Conservation (phyloP, 1,140 invertebrate genomes). For the Campoletis sonorensis region DNA sequence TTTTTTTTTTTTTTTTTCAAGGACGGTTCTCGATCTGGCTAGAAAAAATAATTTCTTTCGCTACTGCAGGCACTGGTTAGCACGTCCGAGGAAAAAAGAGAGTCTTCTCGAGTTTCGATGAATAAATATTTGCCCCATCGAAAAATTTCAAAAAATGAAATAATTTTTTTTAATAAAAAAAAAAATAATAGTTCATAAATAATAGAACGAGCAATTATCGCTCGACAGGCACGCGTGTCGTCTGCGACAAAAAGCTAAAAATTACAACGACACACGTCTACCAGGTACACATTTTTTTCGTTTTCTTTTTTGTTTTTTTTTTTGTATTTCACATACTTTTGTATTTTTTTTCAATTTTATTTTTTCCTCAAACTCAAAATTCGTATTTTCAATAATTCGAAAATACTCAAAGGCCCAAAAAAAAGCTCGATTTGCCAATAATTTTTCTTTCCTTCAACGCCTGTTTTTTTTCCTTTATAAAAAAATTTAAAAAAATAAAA, state of each 20-base stretch:
- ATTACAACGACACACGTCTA: slow-evolving; percentile 34
- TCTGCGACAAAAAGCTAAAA: slow-evolving; percentile 29
- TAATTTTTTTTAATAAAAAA: background rate
- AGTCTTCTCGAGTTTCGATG: slow-evolving; percentile 15
- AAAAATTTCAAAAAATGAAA: background rate
- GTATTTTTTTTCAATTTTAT: slow-evolving; percentile 2
- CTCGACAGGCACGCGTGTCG: slow-evolving; percentile 20
- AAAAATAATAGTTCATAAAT: background rate
- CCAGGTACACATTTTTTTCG: slow-evolving; percentile 40
- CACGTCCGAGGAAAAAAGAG: background rate
- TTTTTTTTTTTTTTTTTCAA: background rate
- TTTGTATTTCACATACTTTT: background rate
- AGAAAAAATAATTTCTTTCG: slow-evolving; percentile 24
- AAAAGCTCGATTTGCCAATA: no score
- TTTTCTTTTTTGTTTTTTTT: slow-evolving; percentile 10
- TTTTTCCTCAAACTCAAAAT: background rate
- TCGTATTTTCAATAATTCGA: no score
- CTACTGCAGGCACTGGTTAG: slow-evolving; percentile 25
- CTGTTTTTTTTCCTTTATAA: no score
- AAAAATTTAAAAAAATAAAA: no score
- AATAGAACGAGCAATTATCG: background rate
- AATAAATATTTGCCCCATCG: no score
- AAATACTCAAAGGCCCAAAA: no score
- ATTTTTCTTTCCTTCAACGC: no score
- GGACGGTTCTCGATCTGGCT: slow-evolving; percentile 24